A percentile compares a stretch with the other conserved stretches of the same genome.
Evolutionary conservation across 2,113 vertebrate species (phyloP).

Genomic region (Gasterosteus aculeatus): DNA sequence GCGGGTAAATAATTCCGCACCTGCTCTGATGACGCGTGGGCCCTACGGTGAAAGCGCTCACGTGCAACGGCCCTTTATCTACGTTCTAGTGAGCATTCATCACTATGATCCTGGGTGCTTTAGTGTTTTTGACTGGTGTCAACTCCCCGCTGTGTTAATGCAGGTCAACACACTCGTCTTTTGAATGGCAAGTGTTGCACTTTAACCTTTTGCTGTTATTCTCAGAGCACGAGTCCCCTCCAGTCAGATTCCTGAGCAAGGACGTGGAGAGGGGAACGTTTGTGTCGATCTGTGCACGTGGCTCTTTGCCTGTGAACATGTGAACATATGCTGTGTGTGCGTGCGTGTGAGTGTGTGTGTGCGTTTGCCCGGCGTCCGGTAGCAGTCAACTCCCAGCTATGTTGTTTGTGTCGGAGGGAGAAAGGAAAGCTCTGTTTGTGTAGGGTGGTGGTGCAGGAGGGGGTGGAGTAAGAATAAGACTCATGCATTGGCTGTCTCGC

Average conservation of each 20-base stretch:
- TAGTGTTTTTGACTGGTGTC: background rate
- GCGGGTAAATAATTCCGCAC: conserved; percentile 51
- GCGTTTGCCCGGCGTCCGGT: conserved; percentile 29
- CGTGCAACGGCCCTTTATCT: conserved; percentile 11
- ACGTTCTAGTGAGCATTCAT: conserved; percentile 7
- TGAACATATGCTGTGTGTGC: conserved; percentile 17
- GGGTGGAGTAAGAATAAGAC: conserved; percentile 67
- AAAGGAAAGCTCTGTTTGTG: conserved; percentile 76
- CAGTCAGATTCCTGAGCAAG: conserved; percentile 57
- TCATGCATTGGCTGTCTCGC: conserved; percentile 72
- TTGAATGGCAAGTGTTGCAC: conserved; percentile 41
- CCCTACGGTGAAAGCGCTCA: conserved; percentile 8
- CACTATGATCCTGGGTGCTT: background rate
- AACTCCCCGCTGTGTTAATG: background rate
- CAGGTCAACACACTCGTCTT: background rate
- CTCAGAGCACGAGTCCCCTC: conserved; percentile 31
- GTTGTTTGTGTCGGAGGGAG: conserved; percentile 76
- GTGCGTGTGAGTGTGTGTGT: conserved; percentile 21
- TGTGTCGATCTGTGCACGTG: conserved; percentile 22
- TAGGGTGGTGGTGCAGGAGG: conserved; percentile 49
- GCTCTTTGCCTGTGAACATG: conserved; percentile 20
- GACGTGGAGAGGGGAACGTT: conserved; percentile 53
- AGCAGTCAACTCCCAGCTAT: conserved; percentile 54
- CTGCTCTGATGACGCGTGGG: conserved; percentile 46
- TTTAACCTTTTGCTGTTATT: conserved; percentile 58